phyloP scores from a whole-genome alignment of 2,113 vertebrate genomes.

The Hippocampus zosterae region DNA sequence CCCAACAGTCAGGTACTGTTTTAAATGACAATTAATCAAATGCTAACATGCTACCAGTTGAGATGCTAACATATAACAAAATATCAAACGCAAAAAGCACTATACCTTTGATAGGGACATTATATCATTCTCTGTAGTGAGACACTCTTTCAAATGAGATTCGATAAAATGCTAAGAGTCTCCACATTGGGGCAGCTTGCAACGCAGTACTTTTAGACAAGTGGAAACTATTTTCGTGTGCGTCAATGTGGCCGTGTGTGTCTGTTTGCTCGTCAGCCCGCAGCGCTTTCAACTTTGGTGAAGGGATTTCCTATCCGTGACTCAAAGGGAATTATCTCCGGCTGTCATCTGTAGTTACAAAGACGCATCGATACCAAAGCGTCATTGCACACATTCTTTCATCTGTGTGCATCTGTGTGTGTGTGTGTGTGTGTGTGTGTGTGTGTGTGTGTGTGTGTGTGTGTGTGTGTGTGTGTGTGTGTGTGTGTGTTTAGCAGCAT shows the following conservation, averaged over 20 bases:
- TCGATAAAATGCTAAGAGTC: neutral
- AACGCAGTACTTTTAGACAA: neutral
- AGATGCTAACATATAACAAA: no score
- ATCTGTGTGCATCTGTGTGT: neutral
- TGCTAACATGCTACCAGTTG: no score
- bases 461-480: neutral
- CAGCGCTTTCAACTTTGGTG: slow-evolving; percentile 38
- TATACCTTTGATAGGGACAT: no score
- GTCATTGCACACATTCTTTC: slow-evolving; percentile 13
- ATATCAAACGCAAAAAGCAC: no score
- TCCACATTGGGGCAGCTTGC: neutral
- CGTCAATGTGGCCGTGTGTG: slow-evolving; percentile 7
- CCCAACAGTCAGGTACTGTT: no score
- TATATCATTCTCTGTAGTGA: neutral
- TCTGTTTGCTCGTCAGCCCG: slow-evolving; percentile 26
- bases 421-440: no score
- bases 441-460: neutral
- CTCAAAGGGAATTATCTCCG: slow-evolving; percentile 32
- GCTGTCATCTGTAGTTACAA: slow-evolving; percentile 34
- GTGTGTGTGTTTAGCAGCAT: neutral
- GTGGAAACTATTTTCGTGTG: neutral
- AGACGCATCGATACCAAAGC: slow-evolving; percentile 44
- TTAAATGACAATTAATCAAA: no score
- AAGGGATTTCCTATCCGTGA: slow-evolving; percentile 48
- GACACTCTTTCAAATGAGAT: neutral